Percentiles rank a stretch among this genome's conserved stretches.
These are phyloP conservation scores for Linnaemya vulpina DNA, from an alignment of 2,888 invertebrate species.

Conservation along the genomic window DNA sequence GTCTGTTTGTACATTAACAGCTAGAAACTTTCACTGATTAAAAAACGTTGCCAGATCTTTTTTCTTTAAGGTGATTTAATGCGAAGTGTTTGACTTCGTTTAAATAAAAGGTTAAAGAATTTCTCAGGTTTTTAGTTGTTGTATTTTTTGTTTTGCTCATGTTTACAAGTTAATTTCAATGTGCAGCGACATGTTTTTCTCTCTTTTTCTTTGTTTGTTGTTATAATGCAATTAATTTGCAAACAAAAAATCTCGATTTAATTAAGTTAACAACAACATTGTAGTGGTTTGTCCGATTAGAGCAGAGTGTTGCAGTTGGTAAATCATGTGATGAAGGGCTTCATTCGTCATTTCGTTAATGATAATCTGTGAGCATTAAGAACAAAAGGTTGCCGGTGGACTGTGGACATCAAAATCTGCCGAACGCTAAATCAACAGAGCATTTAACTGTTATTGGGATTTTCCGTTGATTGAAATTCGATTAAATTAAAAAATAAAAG, in stretches of 20 bases:
- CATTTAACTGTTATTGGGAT: no score
- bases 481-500: no score
- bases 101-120: constrained; percentile 3
- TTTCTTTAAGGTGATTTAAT: background rate
- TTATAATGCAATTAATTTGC: constrained; percentile 38
- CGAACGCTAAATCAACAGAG: no score
- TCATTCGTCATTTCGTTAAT: no score
- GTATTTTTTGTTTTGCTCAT: background rate
- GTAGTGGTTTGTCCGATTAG: background rate
- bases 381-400: no score
- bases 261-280: constrained; percentile 8
- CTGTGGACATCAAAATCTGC: no score
- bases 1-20: background rate
- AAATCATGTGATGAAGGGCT: no score
- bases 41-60: constrained; percentile 46
- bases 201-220: background rate
- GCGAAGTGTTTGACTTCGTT: background rate
- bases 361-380: no score
- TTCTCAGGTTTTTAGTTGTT: background rate
- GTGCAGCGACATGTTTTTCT: background rate
- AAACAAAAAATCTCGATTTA: background rate
- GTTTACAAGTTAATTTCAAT: background rate
- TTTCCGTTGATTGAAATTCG: no score
- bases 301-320: background rate
- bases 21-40: constrained; percentile 37